Evolutionary conservation across 1,140 invertebrate genomes (phyloP), one percentile per base, ranked within the genome.

Genomic region (Episyrphus balteatus): DNA sequence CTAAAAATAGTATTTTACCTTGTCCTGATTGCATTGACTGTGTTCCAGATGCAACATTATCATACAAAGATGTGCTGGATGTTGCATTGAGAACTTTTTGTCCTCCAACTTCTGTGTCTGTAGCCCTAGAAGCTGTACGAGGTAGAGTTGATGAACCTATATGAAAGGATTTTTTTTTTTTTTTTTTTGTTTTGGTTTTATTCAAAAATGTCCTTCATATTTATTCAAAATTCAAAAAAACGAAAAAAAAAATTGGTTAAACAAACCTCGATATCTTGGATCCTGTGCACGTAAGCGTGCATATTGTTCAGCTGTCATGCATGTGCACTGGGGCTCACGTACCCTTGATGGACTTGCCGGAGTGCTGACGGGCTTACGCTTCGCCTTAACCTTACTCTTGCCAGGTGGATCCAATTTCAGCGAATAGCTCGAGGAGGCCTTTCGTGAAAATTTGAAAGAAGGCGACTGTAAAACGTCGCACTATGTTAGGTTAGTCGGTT

Each of bases 381-480:
- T 83, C 69, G 81, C 74, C 69, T 88, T 88, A 58, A 83, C 77
- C 68, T 88, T 87, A 68, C 87, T 83, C 73, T 88, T 87, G 64
- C 83, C 86, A 49, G 84, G 82, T 48, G 85, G 84, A 66, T 94
- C 92, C 70, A 94, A 74, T 76, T 92, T 89, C 54, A 96, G 79
- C 56, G 91, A 94, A 73, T 94, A 95, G 61, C 91, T 93, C 57
- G 91, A 95, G 50, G 90, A 92, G 56, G 92, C 89, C 78, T 96
- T 97, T 68, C 93, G 81, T 63, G 89, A 90, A 78, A 93, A 95
- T 79, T 94, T 95, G 78, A 93, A 94, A 66, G 90, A 88, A 61
- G 90, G 91, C 74, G 89, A 93, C 92, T 97, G 83, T 70, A 83
- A 84, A 75, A 75, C 68, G 73, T 75, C 75, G 74, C 72, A 75